These are phyloP conservation scores for Physocephala rufipes DNA, from an alignment of 2,888 invertebrate genomes.

Conservation along the genomic window DNA sequence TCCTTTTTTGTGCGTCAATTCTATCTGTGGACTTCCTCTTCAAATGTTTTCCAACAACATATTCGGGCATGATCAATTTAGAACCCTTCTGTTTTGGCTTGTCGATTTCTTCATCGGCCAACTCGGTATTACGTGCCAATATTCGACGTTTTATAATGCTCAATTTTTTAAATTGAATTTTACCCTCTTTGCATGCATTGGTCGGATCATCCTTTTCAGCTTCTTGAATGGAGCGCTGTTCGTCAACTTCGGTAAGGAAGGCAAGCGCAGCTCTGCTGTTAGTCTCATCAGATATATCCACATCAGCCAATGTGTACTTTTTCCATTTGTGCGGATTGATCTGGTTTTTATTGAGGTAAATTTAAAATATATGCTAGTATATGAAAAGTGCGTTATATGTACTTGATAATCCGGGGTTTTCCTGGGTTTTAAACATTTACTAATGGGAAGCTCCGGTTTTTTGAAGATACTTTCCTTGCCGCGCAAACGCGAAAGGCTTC, in stretches of 20 bases:
- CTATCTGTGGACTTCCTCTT: constrained; percentile 63
- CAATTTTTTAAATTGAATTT: constrained; percentile 64
- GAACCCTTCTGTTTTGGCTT: constrained; percentile 72
- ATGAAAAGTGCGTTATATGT: constrained; percentile 56
- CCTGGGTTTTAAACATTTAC: constrained; percentile 69
- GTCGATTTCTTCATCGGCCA: constrained; percentile 55
- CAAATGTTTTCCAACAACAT: constrained; percentile 76
- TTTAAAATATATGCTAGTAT: background rate
- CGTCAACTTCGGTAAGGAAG: constrained; percentile 77
- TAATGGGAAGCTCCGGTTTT: constrained; percentile 74
- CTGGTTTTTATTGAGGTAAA: background rate
- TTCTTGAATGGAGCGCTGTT: constrained; percentile 64
- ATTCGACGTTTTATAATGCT: constrained; percentile 55
- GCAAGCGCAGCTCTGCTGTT: constrained; percentile 81
- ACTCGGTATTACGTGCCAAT: constrained; percentile 51
- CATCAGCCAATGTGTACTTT: constrained; percentile 82
- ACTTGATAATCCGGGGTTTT: constrained; percentile 67
- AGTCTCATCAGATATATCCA: constrained; percentile 81
- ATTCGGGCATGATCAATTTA: constrained; percentile 84
- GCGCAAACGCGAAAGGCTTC: constrained; percentile 53
- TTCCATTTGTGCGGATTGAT: constrained; percentile 85
- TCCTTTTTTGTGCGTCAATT: constrained; percentile 23
- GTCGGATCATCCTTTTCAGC: background rate
- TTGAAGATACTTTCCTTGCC: constrained; percentile 81
- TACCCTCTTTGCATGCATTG: constrained; percentile 35